These are phyloP conservation scores for Altica lythri DNA, from an alignment of 2,888 invertebrate species.

Conservation along the genomic window DNA sequence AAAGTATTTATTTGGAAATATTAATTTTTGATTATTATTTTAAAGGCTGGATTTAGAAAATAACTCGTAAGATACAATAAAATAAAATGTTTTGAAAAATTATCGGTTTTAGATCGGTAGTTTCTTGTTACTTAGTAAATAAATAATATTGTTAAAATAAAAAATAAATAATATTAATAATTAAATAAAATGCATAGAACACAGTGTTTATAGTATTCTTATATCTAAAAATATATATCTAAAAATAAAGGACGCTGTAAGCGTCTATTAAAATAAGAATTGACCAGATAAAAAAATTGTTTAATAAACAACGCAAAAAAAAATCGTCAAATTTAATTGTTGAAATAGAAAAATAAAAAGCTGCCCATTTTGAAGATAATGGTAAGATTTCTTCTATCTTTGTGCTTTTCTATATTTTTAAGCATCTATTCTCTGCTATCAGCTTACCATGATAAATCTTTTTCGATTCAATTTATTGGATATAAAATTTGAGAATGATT, in stretches of 20 bases:
- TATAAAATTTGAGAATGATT: no score
- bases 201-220: slow-evolving; percentile 31
- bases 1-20: slow-evolving; percentile 21
- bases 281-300: slow-evolving; percentile 11
- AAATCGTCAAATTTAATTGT: not conserved
- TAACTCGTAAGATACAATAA: slow-evolving; percentile 24
- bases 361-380: no score
- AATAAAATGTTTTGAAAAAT: slow-evolving; percentile 20
- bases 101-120: slow-evolving; percentile 21
- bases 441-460: no score
- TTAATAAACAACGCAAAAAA: not conserved
- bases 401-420: no score
- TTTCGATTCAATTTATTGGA: no score
- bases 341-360: no score
- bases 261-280: slow-evolving; percentile 12
- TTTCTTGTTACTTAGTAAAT: slow-evolving; percentile 32
- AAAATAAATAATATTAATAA: slow-evolving; percentile 30
- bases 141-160: slow-evolving; percentile 32
- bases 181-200: slow-evolving; percentile 25
- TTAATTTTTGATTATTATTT: slow-evolving; percentile 24
- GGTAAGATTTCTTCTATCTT: no score
- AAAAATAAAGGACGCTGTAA: slow-evolving; percentile 18
- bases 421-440: no score
- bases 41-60: slow-evolving; percentile 32
- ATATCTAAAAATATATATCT: slow-evolving; percentile 25